Percentiles rank a stretch among this genome's conserved stretches.
Evolutionary conservation across 2,797 vertebrate species (phyloP).

Genomic region (Rhinella marina): DNA sequence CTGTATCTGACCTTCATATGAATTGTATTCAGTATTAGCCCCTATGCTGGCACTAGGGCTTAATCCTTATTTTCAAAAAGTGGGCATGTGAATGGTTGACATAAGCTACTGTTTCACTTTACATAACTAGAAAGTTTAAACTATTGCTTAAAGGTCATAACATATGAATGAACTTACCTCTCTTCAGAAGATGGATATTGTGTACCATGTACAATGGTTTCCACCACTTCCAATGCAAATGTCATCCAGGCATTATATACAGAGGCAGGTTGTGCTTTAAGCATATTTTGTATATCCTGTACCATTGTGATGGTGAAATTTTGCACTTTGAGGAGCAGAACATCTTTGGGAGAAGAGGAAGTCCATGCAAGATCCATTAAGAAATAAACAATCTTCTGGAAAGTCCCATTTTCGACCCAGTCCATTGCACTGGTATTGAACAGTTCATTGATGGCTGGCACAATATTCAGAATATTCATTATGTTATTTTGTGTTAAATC

Average conservation of each 20-base stretch:
- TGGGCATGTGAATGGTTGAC: neutral
- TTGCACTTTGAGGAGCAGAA: conserved; percentile 37
- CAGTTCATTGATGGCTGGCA: conserved; percentile 35
- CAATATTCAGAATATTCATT: conserved; percentile 24
- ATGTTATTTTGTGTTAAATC: neutral
- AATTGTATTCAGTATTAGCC: no score
- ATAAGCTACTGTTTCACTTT: neutral
- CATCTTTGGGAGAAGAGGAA: conserved; percentile 37
- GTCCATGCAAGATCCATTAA: conserved; percentile 46
- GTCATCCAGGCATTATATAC: conserved; percentile 17
- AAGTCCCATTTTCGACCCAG: conserved; percentile 21
- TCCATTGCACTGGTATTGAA: conserved; percentile 5
- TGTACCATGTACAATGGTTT: conserved; percentile 31
- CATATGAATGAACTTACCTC: conserved; percentile 3
- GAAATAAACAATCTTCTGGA: conserved; percentile 40
- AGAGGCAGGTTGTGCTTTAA: conserved; percentile 23
- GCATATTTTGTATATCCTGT: conserved; percentile 35
- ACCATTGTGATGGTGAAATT: conserved; percentile 26
- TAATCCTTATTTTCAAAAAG: neutral
- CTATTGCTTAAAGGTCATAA: neutral
- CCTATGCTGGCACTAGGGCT: no score
- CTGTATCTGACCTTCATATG: no score
- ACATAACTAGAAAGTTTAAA: neutral
- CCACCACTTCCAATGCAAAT: conserved; percentile 44
- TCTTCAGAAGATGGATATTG: conserved; percentile 12